Base-by-base conservation (phyloP, 1,140 invertebrate species). In the Macrocentrus cingulum region DNA sequence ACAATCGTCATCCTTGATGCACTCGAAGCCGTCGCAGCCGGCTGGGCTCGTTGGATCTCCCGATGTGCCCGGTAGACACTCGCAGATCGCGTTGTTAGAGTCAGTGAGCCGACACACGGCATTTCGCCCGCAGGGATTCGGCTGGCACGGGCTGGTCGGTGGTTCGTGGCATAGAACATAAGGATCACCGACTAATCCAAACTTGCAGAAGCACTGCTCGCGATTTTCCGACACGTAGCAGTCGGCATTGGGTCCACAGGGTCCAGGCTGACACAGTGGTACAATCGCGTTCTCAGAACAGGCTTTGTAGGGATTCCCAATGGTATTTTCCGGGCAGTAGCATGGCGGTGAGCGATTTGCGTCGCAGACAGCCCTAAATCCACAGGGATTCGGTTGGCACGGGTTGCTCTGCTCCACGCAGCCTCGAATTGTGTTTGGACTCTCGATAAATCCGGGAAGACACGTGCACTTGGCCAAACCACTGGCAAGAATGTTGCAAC, bases 381-480 rank as follows among this genome's bases (percentile, higher is more conserved):
- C 92, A 71, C 92, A 95, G 1, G 88, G 87, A 67, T 90, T 92
- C 2, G 89, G 88, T 62, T 91, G 87, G 66, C 91, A 94, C 1
- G 88, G 87, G 74, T 93, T 91, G 19, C 83, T 79, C 56, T 86
- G 84, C 66, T 89, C 86, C 1, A 91, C 78, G 67, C 91, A 94
- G 20, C 91, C 92, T 69, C 91, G 82, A 39, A 94, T 87, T 0
- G 92, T 94, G 65, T 94, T 94, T 0, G 90, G 90, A 72, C 88
- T 91, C 78, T 94, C 92, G 9, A 93, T 82, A 69, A 85, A 94
- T 15, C 91, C 91, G 55, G 86, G 81, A 53, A 92, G 79, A 68
- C 92, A 95, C 1, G 90, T 92, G 71, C 92, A 95, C 74, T 93
- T 92, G 0, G 91, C 86, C 68, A 91, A 90, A 34, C 91, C 91